Evolutionary conservation across 2,113 vertebrate genomes (phyloP), one percentile per base, ranked within the genome.

Genomic region (Gopherus flavomarginatus): DNA sequence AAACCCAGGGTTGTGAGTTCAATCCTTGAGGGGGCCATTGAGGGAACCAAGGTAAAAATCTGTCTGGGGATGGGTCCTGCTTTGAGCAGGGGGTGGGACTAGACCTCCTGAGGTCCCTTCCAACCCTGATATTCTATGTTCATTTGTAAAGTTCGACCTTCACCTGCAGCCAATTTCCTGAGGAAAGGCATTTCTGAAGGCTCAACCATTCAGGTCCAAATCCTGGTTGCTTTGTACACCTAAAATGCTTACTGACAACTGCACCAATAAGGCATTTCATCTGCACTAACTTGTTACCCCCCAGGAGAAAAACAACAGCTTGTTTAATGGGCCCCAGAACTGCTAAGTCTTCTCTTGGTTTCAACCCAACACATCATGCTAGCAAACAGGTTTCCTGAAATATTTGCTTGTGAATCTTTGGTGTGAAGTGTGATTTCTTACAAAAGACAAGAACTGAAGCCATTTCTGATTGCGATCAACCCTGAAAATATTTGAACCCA

Each of bases 181-280:
- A n/a, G 11, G 0, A 78, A 1, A 8, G 2, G 7, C 31, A n/a
- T n/a, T 35, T n/a, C 62, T 35, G 83, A n/a, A 22, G 0, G 0
- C 3, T 94, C 90, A 42, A 5, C 6, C 14, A 12, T 42, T 26
- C 38, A 12, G 72, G 21, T 77, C 72, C 72, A 24, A 65, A 44
- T 26, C 38, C 72, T 44, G 72, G n/a, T 22, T 72, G 69, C n/a
- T 19, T 72, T 72, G n/a, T 22, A 21, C 35, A 72, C 65, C 21
- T 72, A 72, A 72, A 72, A 38, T 21, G 1, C 19, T n/a, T n/a
- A 38, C 31, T 22, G 69, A 72, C n/a, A 72, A 38, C n/a, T 38
- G 38, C 72, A 44, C 22, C 21, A 26, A 9, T 24, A 12, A 77
- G 22, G 72, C 38, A 77, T 77, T 75, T 75, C 13, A 22, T 21